These are phyloP conservation scores for Byasa hedistus DNA, from an alignment of 2,888 invertebrate species.

Conservation along the genomic window DNA sequence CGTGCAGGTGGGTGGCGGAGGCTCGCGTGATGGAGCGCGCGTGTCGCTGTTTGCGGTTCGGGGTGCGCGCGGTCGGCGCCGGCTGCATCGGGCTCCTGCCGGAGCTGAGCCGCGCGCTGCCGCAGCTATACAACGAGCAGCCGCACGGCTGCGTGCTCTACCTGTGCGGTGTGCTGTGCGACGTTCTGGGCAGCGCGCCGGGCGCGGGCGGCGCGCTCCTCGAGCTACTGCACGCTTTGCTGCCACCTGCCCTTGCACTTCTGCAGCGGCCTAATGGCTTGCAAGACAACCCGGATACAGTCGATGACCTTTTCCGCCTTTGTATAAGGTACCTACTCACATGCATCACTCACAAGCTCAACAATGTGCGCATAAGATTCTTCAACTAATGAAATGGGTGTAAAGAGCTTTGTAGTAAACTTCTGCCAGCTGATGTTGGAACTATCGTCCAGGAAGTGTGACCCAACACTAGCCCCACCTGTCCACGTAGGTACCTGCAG, in stretches of 20 bases:
- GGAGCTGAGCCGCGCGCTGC: constrained; percentile 85
- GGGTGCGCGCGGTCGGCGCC: constrained; percentile 90
- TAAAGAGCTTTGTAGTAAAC: too few species aligned
- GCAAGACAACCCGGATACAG: constrained; percentile 96
- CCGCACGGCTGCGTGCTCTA: constrained; percentile 88
- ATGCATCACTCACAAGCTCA: too few species aligned
- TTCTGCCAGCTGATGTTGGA: too few species aligned
- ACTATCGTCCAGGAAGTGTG: too few species aligned
- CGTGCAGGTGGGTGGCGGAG: constrained; percentile 77
- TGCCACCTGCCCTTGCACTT: constrained; percentile 89
- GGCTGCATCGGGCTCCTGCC: constrained; percentile 88
- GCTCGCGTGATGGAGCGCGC: constrained; percentile 94
- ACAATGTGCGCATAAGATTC: too few species aligned
- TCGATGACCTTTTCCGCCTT: constrained; percentile 96
- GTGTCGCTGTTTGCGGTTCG: constrained; percentile 93
- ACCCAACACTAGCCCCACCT: not conserved
- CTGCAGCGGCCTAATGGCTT: constrained; percentile 90
- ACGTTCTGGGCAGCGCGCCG: constrained; percentile 84
- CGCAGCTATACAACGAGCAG: constrained; percentile 86
- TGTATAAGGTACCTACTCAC: constrained; percentile 78
- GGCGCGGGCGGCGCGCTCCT: constrained; percentile 83
- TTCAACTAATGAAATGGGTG: too few species aligned
- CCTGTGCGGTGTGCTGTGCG: constrained; percentile 86
- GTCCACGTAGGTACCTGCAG: constrained; percentile 85
- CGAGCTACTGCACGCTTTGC: constrained; percentile 91